Evolutionary conservation across 2,888 invertebrate species (phyloP).

Genomic region (Morinoia aosen): DNA sequence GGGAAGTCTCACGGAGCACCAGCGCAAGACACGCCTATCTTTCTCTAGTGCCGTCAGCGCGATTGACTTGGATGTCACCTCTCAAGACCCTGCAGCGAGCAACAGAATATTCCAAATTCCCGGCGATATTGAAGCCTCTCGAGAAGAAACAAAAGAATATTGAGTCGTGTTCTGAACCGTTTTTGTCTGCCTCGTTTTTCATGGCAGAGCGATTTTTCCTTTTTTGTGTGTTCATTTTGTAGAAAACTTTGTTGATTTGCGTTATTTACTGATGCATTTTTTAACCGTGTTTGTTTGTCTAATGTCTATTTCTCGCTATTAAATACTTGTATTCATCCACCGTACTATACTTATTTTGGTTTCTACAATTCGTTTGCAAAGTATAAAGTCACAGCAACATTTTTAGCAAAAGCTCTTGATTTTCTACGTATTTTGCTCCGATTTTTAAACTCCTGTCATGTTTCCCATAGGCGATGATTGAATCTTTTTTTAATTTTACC

Average conservation of each 20-base stretch:
- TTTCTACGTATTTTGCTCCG: background rate
- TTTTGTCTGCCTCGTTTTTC: background rate
- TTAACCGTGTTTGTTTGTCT: background rate
- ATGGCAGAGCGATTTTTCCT: background rate
- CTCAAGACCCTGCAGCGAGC: background rate
- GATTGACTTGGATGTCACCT: background rate
- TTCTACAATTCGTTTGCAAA: background rate
- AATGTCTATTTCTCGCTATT: background rate
- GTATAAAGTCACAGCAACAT: background rate
- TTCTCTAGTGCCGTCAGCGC: background rate
- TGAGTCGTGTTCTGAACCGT: background rate
- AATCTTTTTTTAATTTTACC: background rate
- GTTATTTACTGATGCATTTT: background rate
- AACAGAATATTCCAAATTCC: background rate
- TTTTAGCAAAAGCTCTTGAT: background rate
- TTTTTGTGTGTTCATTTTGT: too few relatives aligned
- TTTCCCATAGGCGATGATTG: background rate
- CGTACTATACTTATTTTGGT: background rate
- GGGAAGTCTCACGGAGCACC: background rate
- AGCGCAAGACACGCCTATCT: background rate
- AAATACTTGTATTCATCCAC: background rate
- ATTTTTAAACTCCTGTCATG: background rate
- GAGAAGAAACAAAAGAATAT: constrained; percentile 12
- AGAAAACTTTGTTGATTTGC: background rate
- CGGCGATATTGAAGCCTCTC: background rate